Evolutionary conservation across 2,888 invertebrate genomes (phyloP).

Genomic region (Chymomyza caudatula): DNA sequence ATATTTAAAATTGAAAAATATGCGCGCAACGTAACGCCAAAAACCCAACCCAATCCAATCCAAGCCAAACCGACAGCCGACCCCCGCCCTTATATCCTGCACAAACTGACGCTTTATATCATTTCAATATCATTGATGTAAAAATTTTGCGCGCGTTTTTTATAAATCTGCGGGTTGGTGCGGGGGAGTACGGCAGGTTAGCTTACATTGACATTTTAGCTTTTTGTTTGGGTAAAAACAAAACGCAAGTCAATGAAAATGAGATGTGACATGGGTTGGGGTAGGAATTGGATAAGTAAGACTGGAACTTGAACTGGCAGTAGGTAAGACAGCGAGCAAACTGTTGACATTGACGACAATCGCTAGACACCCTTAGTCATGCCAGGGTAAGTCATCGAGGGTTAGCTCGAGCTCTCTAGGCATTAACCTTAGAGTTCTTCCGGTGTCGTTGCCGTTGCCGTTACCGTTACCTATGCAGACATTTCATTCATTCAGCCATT

Average conservation of each 20-base stretch:
- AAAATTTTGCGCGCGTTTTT: conserved; percentile 45
- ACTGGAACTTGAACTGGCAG: not conserved
- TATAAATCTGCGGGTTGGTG: conserved; percentile 36
- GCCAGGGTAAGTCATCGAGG: conserved; percentile 42
- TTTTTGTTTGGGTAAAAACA: conserved; percentile 18
- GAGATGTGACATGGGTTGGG: conserved; percentile 4
- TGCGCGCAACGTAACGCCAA: conserved; percentile 23
- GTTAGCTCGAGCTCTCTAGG: conserved; percentile 38
- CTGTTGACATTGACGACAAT: conserved; percentile 2
- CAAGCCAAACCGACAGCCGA: conserved; percentile 7
- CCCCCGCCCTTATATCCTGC: not conserved
- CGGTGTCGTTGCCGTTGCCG: not conserved
- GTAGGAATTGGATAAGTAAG: not conserved
- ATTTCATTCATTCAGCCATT: conserved; percentile 25
- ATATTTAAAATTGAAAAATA: conserved; percentile 46
- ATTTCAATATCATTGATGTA: conserved; percentile 69
- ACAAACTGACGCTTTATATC: conserved; percentile 52
- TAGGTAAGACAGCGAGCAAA: not conserved
- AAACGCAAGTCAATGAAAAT: conserved; percentile 55
- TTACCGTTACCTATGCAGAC: not conserved
- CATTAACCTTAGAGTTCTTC: not conserved
- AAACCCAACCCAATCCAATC: not conserved
- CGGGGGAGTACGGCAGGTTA: not conserved
- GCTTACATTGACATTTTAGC: not conserved
- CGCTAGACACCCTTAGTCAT: not conserved